Percentiles rank a stretch among this genome's conserved stretches.
These are phyloP conservation scores for Phytoseiulus persimilis DNA, from an alignment of 2,888 invertebrate genomes.

Conservation along the genomic window DNA sequence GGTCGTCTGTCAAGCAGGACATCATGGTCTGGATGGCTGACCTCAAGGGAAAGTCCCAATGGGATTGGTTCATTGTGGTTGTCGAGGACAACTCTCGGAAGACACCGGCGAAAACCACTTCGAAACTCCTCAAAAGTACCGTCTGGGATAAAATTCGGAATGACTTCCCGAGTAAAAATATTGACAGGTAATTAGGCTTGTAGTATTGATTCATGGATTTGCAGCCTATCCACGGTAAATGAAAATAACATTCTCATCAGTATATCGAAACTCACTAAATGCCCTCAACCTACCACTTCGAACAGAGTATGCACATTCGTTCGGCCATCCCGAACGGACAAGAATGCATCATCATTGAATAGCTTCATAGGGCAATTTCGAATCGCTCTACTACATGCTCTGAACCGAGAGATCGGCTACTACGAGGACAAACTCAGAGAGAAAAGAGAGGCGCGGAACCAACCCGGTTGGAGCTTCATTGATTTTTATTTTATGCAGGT, in stretches of 20 bases:
- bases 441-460: conserved; percentile 78
- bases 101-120: conserved; percentile 61
- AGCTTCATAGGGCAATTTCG: conserved; percentile 30
- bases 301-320: conserved; percentile 11
- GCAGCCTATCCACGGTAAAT: too few species aligned
- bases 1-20: conserved; percentile 74
- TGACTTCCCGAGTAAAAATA: conserved; percentile 84
- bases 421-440: conserved; percentile 77
- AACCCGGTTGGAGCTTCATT: conserved; percentile 85
- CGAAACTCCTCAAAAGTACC: conserved; percentile 76
- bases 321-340: conserved; percentile 12
- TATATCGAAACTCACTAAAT: too few species aligned
- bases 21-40: conserved; percentile 78
- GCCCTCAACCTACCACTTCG: too few species aligned
- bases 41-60: conserved; percentile 63
- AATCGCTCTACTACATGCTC: conserved; percentile 66
- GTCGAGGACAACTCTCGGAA: conserved; percentile 85
- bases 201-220: too few species aligned
- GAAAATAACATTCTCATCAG: too few species aligned
- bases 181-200: conserved; percentile 55
- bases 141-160: conserved; percentile 86
- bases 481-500: conserved; percentile 86
- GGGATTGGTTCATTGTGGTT: conserved; percentile 84
- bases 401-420: conserved; percentile 67
- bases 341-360: neutral